Percentiles rank a stretch among this genome's conserved stretches.
phyloP scores from a whole-genome alignment of 2,888 invertebrate species.

The Theretra japonica region DNA sequence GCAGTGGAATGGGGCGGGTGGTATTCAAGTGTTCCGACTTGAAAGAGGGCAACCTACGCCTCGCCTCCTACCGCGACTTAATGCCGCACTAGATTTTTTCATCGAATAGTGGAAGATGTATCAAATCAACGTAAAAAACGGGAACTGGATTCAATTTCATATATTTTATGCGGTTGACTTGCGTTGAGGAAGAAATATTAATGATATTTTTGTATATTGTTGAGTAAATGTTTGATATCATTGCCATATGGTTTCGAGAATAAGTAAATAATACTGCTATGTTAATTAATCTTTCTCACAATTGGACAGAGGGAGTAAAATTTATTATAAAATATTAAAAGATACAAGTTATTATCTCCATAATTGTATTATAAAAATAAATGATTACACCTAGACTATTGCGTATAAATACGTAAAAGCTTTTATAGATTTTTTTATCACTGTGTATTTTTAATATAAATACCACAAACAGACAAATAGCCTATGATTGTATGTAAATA shows the following conservation, averaged over 20 bases:
- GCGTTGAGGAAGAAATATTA: too few species aligned
- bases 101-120: slow-evolving; percentile 57
- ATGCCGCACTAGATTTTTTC: slow-evolving; percentile 78
- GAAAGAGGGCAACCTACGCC: slow-evolving; percentile 64
- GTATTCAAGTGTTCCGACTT: slow-evolving; percentile 66
- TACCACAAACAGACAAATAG: neutral
- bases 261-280: neutral
- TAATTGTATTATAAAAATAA: too few species aligned
- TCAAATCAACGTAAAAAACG: slow-evolving; percentile 32
- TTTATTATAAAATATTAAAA: too few species aligned
- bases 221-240: too few species aligned
- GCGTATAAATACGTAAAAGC: too few species aligned
- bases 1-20: slow-evolving; percentile 34
- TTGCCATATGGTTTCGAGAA: too few species aligned
- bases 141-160: slow-evolving; percentile 19
- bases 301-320: too few species aligned
- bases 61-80: slow-evolving; percentile 67
- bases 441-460: neutral
- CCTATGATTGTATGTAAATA: slow-evolving; percentile 16
- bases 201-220: too few species aligned
- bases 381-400: too few species aligned
- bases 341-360: too few species aligned
- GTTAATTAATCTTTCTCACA: too few species aligned
- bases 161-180: neutral
- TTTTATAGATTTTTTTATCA: neutral